Conservation (phyloP, 2,797 vertebrate species). For the Brachyalestes nurse region DNA sequence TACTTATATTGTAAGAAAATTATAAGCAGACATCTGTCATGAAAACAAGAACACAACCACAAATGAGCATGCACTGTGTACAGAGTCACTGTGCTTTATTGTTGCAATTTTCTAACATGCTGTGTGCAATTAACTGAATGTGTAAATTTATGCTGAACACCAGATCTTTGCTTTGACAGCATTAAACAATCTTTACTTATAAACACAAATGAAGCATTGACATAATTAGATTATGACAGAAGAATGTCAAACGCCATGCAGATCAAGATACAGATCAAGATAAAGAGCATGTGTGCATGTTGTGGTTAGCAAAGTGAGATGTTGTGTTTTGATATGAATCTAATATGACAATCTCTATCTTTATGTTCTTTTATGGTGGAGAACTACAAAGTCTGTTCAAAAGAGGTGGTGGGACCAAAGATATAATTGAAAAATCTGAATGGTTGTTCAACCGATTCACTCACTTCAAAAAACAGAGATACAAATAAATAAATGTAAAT, state of each 20-base stretch:
- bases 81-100: not conserved
- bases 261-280: slow-evolving; percentile 18
- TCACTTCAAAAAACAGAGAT: not conserved
- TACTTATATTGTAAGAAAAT: not conserved
- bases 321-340: not conserved
- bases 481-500: not conserved
- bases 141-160: not conserved
- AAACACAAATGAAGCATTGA: slow-evolving; percentile 8
- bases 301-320: not conserved
- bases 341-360: not conserved
- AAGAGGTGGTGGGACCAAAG: too few species aligned
- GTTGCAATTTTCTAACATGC: not conserved
- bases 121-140: not conserved
- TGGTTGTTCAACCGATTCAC: not conserved
- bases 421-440: not conserved
- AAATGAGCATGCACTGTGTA: not conserved
- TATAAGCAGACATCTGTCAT: slow-evolving; percentile 14
- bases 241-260: slow-evolving; percentile 43
- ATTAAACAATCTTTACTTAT: slow-evolving; percentile 26
- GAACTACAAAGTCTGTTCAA: too few species aligned
- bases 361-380: not conserved
- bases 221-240: slow-evolving; percentile 20
- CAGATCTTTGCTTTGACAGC: slow-evolving; percentile 11
- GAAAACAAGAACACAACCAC: slow-evolving; percentile 22
- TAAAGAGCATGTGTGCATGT: too few species aligned